These are phyloP conservation scores for Oscheius sp. DNA, from an alignment of 2,888 invertebrate species.

Conservation along the genomic window DNA sequence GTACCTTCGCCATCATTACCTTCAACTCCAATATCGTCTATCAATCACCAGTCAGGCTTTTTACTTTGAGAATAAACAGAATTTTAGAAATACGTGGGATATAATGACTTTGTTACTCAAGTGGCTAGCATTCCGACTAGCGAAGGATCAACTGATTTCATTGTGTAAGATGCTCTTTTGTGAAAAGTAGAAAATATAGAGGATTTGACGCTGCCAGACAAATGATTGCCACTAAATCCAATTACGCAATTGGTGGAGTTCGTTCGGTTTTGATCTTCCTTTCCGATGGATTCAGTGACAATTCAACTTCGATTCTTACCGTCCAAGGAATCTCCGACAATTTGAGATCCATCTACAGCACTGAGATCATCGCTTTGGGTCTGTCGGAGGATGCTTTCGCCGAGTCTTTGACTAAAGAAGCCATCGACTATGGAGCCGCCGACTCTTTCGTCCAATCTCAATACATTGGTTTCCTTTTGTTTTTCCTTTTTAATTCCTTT, in stretches of 20 bases:
- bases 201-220: conserved; percentile 25
- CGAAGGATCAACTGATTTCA: conserved; percentile 18
- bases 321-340: neutral
- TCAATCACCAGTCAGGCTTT: conserved; percentile 4
- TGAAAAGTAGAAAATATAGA: neutral
- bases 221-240: neutral
- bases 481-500: neutral
- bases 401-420: conserved; percentile 17
- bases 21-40: conserved; percentile 19
- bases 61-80: neutral
- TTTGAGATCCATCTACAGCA: conserved; percentile 16
- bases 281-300: conserved; percentile 13
- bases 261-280: conserved; percentile 27
- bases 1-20: conserved; percentile 22
- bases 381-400: neutral
- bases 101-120: neutral
- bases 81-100: conserved; percentile 2
- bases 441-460: conserved; percentile 19
- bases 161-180: neutral
- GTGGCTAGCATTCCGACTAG: neutral
- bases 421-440: conserved; percentile 24
- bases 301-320: neutral
- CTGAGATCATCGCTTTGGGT: conserved; percentile 26
- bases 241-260: conserved; percentile 2
- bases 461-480: neutral